phyloP scores from a whole-genome alignment of 2,797 vertebrate genomes.

The Macroramphosus scolopax region DNA sequence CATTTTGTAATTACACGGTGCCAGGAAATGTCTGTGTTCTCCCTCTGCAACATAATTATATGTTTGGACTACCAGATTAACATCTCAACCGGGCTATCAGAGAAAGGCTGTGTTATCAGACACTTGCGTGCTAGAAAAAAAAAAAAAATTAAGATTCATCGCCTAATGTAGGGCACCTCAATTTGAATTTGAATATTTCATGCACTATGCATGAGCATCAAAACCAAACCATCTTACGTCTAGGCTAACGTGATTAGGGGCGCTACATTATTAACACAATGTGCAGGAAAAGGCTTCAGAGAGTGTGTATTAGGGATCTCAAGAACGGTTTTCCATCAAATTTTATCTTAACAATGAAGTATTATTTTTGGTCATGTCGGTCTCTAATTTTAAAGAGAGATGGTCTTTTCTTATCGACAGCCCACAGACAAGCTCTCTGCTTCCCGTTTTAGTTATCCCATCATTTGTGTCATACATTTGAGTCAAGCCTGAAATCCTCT shows the following conservation, averaged over 20 bases:
- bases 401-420: slow-evolving; percentile 13
- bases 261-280: slow-evolving; percentile 50
- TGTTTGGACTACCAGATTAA: slow-evolving; percentile 47
- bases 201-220: slow-evolving; percentile 41
- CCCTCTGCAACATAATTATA: slow-evolving; percentile 19
- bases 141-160: slow-evolving; percentile 18
- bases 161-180: slow-evolving; percentile 59
- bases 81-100: slow-evolving; percentile 42
- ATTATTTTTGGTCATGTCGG: slow-evolving; percentile 21
- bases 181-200: slow-evolving; percentile 69
- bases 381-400: slow-evolving; percentile 18
- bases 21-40: slow-evolving; percentile 8
- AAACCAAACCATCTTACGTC: slow-evolving; percentile 41
- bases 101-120: slow-evolving; percentile 36
- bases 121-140: slow-evolving; percentile 27
- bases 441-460: background rate
- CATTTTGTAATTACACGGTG: slow-evolving; percentile 4
- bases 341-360: slow-evolving; percentile 25
- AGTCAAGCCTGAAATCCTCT: slow-evolving; percentile 26
- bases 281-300: slow-evolving; percentile 25
- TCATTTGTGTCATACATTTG: slow-evolving; percentile 13
- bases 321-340: slow-evolving; percentile 27
- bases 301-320: slow-evolving; percentile 26
- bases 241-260: slow-evolving; percentile 55
- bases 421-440: slow-evolving; percentile 2